Base-by-base conservation (phyloP, 2,113 vertebrate species). In the Toxostoma redivivum region DNA sequence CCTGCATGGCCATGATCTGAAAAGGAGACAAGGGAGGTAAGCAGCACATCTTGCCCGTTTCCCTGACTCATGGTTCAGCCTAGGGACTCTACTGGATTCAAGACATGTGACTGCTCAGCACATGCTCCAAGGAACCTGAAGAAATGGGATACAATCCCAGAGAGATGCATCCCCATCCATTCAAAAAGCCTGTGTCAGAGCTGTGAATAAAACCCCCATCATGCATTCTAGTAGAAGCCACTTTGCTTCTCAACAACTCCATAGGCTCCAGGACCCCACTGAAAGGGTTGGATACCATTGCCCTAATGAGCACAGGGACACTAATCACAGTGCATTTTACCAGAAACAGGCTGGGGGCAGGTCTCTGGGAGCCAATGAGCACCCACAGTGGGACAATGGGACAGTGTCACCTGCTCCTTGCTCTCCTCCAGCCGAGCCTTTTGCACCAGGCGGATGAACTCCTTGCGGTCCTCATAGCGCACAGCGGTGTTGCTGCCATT, bases 1-100 rank as follows among this genome's bases (percentile, higher is more conserved):
- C 98, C 97, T 99, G 99, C 97, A 99, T 99, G 60, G 99, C 99
- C 72, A 98, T 98, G 82, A 99, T 98, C 99, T 99, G 96, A 51
- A 84, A 87, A 88, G 18, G 25, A 82, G 44, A 86, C 10, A 78
- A 30, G 16, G 11, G 25, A 81, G 56, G 22, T 90, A 80, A 89
- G 23, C 42, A 48, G 50, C 21, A 61, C 1, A 12, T 53, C 35
- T 50, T 61, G 18, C 24, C 20, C 7, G 19, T 61, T 56, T n/a
- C 35, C 18, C 23, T n/a, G 31, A 45, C 48, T 85, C 10, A 5
- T 21, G 28, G 37, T 44, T 81, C 31, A 89, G 19, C 27, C 51
- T 24, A 54, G 13, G 19, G 20, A 87, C 57, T 53, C 3, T 5
- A 25, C 21, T 83, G 38, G 33, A 73, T 6, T 5, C 25, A 57